Evolutionary conservation across 2,797 vertebrate genomes (phyloP), one percentile per base, ranked within the genome.

Genomic region (Ciconia nigra): DNA sequence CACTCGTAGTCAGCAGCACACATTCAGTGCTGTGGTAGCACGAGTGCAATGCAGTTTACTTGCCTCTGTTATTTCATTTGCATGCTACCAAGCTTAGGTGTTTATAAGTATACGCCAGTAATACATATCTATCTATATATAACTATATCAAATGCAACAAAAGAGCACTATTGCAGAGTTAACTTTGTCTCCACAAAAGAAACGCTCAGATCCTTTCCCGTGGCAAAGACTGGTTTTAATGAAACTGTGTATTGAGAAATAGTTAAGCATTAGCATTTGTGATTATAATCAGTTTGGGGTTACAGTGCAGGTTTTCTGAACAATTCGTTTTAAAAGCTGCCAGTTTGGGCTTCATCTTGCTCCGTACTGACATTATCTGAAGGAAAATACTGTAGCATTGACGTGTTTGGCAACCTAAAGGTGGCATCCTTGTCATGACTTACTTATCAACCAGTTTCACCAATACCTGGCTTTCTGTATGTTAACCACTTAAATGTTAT

Each of bases 401-500:
- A 96, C 74, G 47, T 93, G 91, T 97, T 97, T 94, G 88, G 94
- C 78, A 96, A 94, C 47, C 51, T 89, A 92, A 93, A 94, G 88
- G 87, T 76, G 74, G 89, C 96, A 96, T 96, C 97, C 90, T 94
- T 96, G 87, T 95, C 90, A 87, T 94, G 93, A 96, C 42, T 95
- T 94, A 97, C 42, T 95, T 94, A 97, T 39, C 83, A 98, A 97
- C 59, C 93, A 87, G 94, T 98, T 98, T 93, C 95, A 94, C 97
- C 90, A 97, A 95, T 98, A 97, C 95, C 96, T 98, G 98, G 97
- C 98, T 98, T 98, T 98, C 97, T 98, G 98, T 98, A 98, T 99
- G 98, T 99, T 99, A 99, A 99, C 98, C 98, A 99, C 98, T 99
- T 98, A 91, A 98, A 98, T 98, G 98, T 98, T 99, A 99, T 97